Conservation (phyloP, 2,797 vertebrate genomes). For the Lacerta bilineata region DNA sequence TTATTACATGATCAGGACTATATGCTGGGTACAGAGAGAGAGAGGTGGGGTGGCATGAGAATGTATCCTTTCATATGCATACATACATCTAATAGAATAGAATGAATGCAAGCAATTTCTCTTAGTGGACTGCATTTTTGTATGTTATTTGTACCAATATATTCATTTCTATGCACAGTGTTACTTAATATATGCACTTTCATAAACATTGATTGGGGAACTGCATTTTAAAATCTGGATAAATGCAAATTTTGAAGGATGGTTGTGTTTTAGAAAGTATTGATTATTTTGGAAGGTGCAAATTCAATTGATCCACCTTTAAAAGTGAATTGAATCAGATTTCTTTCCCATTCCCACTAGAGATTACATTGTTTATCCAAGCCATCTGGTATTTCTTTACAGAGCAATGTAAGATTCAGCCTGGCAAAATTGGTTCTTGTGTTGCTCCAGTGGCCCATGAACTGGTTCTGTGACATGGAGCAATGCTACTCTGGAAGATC, state of each 20-base stretch:
- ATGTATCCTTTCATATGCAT: background rate
- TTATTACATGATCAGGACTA: background rate
- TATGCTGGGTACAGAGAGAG: background rate
- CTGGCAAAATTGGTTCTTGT: background rate
- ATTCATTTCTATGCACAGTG: no score
- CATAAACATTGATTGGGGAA: no score
- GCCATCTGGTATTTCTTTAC: background rate
- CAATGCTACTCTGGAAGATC: background rate
- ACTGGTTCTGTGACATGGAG: background rate
- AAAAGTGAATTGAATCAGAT: no score
- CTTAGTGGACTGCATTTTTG: background rate
- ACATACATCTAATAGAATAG: background rate
- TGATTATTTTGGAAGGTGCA: no score
- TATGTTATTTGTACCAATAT: no score
- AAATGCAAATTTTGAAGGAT: no score
- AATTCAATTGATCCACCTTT: no score
- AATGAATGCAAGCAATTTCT: background rate
- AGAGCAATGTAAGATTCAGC: background rate
- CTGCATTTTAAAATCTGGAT: no score
- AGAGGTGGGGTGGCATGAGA: no score
- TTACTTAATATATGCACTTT: no score
- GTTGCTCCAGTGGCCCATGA: background rate
- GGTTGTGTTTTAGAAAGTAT: no score
- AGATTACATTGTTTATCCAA: background rate
- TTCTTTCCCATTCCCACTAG: no score